Conservation (phyloP, 64 coral and sea anemone species). For the Pocillopora damicornis region DNA sequence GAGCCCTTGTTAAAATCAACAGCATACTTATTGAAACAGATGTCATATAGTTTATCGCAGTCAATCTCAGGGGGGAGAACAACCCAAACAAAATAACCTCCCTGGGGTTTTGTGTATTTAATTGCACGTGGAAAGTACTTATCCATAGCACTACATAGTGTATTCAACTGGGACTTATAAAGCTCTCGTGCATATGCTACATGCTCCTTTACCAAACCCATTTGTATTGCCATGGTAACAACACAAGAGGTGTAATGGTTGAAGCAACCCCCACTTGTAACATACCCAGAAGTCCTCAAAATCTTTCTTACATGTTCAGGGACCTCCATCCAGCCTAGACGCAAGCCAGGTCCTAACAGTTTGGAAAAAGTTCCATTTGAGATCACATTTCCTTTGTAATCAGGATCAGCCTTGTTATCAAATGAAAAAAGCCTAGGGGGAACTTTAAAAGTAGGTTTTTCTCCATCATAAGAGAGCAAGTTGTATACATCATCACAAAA, state of each 20-base stretch:
- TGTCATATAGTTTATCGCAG: conserved; percentile 44
- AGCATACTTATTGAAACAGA: conserved; percentile 71
- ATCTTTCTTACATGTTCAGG: conserved; percentile 49
- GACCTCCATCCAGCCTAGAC: conserved; percentile 90
- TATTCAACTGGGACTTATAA: conserved; percentile 46
- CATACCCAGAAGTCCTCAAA: conserved; percentile 45
- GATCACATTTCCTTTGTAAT: conserved; percentile 90
- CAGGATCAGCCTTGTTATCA: conserved; percentile 71
- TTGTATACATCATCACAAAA: conserved; percentile 97
- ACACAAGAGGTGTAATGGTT: conserved; percentile 86
- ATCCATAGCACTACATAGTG: conserved; percentile 76
- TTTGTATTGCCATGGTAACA: conserved; percentile 56
- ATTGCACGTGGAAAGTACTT: conserved; percentile 54
- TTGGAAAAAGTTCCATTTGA: conserved; percentile 93
- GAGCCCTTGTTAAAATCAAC: conserved; percentile 55
- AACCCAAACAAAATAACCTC: conserved; percentile 90
- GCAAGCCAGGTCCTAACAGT: conserved; percentile 74
- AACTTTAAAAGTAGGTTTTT: conserved; percentile 24
- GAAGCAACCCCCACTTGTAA: conserved; percentile 68
- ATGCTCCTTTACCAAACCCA: conserved; percentile 71
- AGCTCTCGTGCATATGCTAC: conserved; percentile 30
- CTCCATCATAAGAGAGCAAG: conserved; percentile 56
- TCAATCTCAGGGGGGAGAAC: conserved; percentile 56
- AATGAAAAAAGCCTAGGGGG: conserved; percentile 72
- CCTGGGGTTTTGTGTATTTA: conserved; percentile 55